A percentile compares a stretch with the other conserved stretches of the same genome.
Conservation (phyloP, 2,113 vertebrate species). For the Lepidothrix coronata region DNA sequence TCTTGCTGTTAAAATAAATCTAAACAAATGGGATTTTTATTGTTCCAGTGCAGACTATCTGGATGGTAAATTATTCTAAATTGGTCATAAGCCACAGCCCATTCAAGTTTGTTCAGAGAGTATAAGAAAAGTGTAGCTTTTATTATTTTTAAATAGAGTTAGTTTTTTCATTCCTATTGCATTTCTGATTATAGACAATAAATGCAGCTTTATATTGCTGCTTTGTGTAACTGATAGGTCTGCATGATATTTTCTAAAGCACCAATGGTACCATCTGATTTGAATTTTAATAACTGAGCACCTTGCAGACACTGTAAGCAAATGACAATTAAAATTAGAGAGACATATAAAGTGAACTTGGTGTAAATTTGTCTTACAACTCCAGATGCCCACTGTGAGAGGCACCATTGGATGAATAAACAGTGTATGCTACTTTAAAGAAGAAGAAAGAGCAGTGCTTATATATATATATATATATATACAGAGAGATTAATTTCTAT, state of each 20-base stretch:
- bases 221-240: neutral
- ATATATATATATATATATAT: neutral
- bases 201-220: neutral
- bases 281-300: slow-evolving; percentile 18
- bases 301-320: neutral
- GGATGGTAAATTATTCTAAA: slow-evolving; percentile 41
- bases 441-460: neutral
- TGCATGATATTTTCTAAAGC: neutral
- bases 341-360: neutral
- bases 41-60: slow-evolving; percentile 35
- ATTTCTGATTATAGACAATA: slow-evolving; percentile 15
- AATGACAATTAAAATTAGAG: neutral
- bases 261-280: neutral
- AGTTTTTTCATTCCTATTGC: neutral
- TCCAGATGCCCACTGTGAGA: neutral
- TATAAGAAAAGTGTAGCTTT: neutral
- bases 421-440: neutral
- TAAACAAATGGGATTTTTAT: slow-evolving; percentile 55
- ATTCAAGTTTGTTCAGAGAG: neutral
- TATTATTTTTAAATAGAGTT: slow-evolving; percentile 36
- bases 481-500: neutral
- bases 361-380: neutral
- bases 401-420: neutral
- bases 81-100: slow-evolving; percentile 23
- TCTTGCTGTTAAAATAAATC: slow-evolving; percentile 48